A percentile compares a stretch with the other conserved stretches of the same genome.
phyloP scores from a whole-genome alignment of 2,888 invertebrate species.

The Arrhopalites spinosus region DNA sequence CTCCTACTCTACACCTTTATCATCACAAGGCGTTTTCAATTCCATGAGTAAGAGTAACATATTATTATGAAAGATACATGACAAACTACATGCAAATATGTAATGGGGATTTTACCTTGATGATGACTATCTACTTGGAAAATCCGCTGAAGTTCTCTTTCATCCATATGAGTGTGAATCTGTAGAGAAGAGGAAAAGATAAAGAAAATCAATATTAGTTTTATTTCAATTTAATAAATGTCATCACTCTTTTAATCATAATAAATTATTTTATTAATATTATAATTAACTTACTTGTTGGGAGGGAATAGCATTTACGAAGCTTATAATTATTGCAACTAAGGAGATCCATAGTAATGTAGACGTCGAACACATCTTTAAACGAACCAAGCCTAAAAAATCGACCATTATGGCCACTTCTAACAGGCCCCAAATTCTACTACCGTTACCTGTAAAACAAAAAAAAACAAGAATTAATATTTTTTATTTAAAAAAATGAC shows the following conservation, averaged over 20 bases:
- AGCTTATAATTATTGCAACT: conserved; percentile 52
- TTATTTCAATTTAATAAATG: no score
- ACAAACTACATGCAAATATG: neutral
- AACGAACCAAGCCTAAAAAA: conserved; percentile 51
- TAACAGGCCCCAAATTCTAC: conserved; percentile 49
- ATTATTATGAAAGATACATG: neutral
- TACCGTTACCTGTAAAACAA: conserved; percentile 54
- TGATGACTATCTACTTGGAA: conserved; percentile 82
- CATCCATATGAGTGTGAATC: conserved; percentile 88
- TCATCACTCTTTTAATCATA: no score
- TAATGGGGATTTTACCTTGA: conserved; percentile 64
- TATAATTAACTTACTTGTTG: conserved; percentile 54
- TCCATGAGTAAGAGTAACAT: neutral
- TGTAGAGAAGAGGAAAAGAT: conserved; percentile 63
- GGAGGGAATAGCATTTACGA: conserved; percentile 53
- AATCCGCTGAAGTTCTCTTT: conserved; percentile 77
- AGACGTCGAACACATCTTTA: conserved; percentile 46
- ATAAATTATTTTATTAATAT: no score
- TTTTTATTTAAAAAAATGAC: no score
- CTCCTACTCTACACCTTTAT: no score
- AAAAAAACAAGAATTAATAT: conserved; percentile 25
- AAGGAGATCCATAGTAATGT: conserved; percentile 55
- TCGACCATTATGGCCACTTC: conserved; percentile 56
- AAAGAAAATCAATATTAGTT: conserved; percentile 13
- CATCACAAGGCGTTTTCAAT: neutral